A percentile compares a stretch with the other conserved stretches of the same genome.
These are phyloP conservation scores for Rhizoglyphus robini DNA, from an alignment of 1,140 invertebrate genomes.

Conservation along the genomic window DNA sequence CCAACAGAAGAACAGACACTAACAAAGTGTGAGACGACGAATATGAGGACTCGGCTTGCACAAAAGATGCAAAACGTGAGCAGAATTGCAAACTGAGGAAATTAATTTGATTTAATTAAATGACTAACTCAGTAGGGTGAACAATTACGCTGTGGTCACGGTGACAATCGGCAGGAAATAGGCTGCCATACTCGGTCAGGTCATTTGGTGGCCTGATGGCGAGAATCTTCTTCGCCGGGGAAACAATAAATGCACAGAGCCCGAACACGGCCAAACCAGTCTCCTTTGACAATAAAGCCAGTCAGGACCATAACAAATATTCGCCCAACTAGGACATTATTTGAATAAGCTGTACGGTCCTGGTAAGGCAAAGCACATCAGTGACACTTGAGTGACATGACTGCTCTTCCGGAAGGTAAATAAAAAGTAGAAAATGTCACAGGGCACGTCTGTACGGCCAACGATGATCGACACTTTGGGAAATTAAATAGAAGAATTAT, in stretches of 20 bases:
- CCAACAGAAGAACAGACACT: conserved; percentile 31
- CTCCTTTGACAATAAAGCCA: conserved; percentile 36
- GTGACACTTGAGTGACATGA: conserved; percentile 4
- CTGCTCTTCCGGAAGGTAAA: conserved; percentile 32
- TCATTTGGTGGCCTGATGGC: background rate
- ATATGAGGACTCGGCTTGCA: too few relatives aligned
- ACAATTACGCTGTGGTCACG: background rate
- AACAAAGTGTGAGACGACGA: background rate
- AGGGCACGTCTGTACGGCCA: conserved; percentile 39
- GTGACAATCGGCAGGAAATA: background rate
- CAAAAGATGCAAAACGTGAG: too few relatives aligned
- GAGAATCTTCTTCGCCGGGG: background rate
- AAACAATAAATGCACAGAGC: conserved; percentile 22
- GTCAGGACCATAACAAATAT: conserved; percentile 21
- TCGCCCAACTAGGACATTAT: background rate
- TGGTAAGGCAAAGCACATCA: background rate
- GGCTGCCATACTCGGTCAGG: background rate
- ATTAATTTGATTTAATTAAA: background rate
- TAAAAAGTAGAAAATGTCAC: conserved; percentile 37
- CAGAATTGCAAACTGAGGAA: conserved; percentile 7
- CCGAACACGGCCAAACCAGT: conserved; percentile 38
- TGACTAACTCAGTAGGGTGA: background rate
- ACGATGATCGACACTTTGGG: conserved; percentile 40
- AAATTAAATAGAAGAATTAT: conserved; percentile 24
- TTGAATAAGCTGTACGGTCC: background rate